A percentile compares a stretch with the other conserved stretches of the same genome.
Conservation (phyloP, 2,888 invertebrate species). For the Ernsta delagoae region DNA sequence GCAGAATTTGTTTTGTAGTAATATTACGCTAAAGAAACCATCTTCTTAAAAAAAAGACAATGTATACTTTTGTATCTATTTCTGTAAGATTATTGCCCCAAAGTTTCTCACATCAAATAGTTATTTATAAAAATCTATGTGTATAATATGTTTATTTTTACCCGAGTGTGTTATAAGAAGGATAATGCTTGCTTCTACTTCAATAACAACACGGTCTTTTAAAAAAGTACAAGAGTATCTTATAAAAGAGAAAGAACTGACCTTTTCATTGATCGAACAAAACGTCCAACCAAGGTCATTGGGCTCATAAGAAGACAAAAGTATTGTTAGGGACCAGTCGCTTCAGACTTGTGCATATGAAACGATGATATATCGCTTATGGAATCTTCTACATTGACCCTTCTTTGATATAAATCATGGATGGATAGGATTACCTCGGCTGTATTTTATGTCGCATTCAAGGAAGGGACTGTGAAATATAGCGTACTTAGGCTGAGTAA, state of each 20-base stretch:
- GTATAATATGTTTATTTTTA: background rate
- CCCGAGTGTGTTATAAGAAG: no score
- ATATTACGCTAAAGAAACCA: no score
- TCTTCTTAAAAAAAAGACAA: no score
- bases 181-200: background rate
- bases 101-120: background rate
- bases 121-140: background rate
- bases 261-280: background rate
- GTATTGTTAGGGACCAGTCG: slow-evolving; percentile 19
- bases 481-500: slow-evolving; percentile 80
- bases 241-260: background rate
- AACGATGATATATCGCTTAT: slow-evolving; percentile 66
- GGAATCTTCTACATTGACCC: slow-evolving; percentile 77
- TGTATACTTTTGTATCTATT: background rate
- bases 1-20: no score
- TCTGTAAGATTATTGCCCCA: background rate
- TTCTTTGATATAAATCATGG: slow-evolving; percentile 76
- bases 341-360: slow-evolving; percentile 29
- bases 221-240: background rate
- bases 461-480: slow-evolving; percentile 80
- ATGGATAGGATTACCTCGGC: slow-evolving; percentile 80
- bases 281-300: background rate
- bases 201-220: background rate
- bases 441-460: slow-evolving; percentile 80
- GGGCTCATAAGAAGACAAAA: slow-evolving; percentile 17